Evolutionary conservation across 2,113 vertebrate species (phyloP).

Genomic region (Passer montanus): DNA sequence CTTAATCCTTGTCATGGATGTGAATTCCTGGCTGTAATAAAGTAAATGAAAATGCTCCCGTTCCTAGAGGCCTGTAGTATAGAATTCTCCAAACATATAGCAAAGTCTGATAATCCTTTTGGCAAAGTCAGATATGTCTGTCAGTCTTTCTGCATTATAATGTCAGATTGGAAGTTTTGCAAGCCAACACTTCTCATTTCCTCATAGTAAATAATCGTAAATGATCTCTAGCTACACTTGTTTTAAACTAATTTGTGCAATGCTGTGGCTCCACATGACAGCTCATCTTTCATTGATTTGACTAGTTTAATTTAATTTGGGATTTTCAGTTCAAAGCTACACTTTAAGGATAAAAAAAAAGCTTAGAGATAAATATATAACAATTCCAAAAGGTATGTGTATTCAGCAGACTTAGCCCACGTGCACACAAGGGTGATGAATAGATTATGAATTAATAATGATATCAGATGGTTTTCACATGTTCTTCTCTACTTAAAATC

Average conservation of each 20-base stretch:
- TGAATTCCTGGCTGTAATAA: neutral
- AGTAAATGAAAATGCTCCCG: neutral
- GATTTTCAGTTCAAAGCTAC: neutral
- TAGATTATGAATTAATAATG: constrained; percentile 40
- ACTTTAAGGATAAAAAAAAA: neutral
- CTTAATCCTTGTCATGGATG: neutral
- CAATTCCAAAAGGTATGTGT: neutral
- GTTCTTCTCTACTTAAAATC: neutral
- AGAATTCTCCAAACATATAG: neutral
- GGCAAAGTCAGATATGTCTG: neutral
- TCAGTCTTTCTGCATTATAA: neutral
- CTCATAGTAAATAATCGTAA: neutral
- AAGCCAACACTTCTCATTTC: neutral
- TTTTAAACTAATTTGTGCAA: neutral
- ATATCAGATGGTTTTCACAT: constrained; percentile 29
- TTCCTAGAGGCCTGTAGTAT: neutral
- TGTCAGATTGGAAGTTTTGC: neutral
- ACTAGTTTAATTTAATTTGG: neutral
- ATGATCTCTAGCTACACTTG: neutral
- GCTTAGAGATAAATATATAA: neutral
- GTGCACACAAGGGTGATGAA: neutral
- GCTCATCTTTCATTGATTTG: neutral
- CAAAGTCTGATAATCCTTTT: neutral
- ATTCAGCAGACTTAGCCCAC: neutral
- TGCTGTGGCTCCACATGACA: neutral